phyloP scores from a whole-genome alignment of 2,797 vertebrate genomes.

The Anguilla anguilla region DNA sequence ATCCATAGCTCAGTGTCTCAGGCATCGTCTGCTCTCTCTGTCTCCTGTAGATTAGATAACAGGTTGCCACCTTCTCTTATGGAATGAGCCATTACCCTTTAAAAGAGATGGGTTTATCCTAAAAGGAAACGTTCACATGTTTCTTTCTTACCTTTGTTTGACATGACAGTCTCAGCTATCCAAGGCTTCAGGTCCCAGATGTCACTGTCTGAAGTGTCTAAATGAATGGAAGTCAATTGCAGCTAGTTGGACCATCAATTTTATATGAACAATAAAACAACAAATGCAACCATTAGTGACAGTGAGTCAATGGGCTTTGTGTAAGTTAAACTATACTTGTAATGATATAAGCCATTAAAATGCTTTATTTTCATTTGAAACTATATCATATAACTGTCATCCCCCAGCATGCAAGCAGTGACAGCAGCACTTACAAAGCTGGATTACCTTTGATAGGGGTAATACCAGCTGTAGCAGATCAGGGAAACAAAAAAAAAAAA shows the following conservation, averaged over 20 bases:
- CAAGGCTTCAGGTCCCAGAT: not conserved
- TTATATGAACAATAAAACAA: slow-evolving; percentile 1
- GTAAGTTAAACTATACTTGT: not conserved
- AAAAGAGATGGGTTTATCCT: not conserved
- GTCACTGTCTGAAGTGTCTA: not conserved
- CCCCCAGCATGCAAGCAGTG: too few species aligned
- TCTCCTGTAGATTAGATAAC: not conserved
- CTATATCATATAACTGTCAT: not conserved
- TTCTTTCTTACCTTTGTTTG: not conserved
- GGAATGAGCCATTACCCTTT: too few species aligned
- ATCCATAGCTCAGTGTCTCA: too few species aligned
- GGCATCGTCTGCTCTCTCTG: not conserved
- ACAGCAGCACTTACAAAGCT: too few species aligned
- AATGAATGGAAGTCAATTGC: not conserved
- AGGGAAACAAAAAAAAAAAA: slow-evolving; percentile 49
- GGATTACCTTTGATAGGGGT: not conserved
- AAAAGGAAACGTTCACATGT: not conserved
- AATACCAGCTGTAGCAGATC: not conserved
- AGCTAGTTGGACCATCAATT: slow-evolving; percentile 1
- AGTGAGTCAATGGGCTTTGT: not conserved
- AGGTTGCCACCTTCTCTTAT: not conserved
- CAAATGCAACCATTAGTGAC: not conserved
- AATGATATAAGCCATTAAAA: not conserved
- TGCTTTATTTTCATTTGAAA: not conserved
- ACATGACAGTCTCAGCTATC: not conserved